Evolutionary conservation across 2,888 invertebrate species (phyloP).

Genomic region (Hoplodrina blanda): DNA sequence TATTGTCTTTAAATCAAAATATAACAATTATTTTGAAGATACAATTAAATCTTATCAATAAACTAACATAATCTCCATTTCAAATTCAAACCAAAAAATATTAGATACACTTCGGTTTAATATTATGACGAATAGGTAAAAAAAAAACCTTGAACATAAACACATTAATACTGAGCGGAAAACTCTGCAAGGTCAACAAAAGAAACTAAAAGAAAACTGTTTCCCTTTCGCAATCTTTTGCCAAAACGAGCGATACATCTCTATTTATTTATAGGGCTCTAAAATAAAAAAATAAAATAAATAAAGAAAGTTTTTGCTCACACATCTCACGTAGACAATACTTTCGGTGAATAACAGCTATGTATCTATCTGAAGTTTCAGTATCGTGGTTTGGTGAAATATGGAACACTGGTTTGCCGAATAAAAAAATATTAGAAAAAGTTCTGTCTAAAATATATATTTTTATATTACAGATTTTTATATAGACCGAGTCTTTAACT

Average conservation of each 20-base stretch:
- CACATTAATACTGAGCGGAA: constrained; percentile 9
- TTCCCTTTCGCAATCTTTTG: constrained; percentile 39
- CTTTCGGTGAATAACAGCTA: constrained; percentile 36
- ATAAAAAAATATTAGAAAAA: neutral
- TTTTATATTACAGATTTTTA: too few species aligned
- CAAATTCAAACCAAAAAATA: too few species aligned
- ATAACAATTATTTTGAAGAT: too few species aligned
- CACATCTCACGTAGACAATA: constrained; percentile 56
- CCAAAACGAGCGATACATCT: constrained; percentile 46
- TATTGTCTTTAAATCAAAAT: too few species aligned
- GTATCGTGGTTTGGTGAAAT: constrained; percentile 32
- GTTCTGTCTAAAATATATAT: too few species aligned
- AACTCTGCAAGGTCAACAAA: constrained; percentile 40
- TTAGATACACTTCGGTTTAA: constrained; percentile 7
- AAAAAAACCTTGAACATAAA: constrained; percentile 5
- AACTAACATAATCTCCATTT: too few species aligned
- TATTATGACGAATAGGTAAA: neutral
- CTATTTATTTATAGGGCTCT: constrained; percentile 52
- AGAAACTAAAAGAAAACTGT: constrained; percentile 28
- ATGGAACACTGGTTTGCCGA: neutral
- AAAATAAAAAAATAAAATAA: constrained; percentile 50
- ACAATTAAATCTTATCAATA: too few species aligned
- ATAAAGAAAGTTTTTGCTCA: constrained; percentile 51
- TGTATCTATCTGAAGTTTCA: constrained; percentile 22
- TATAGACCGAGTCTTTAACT: too few species aligned